Base-by-base conservation (phyloP, 2,888 invertebrate species). In the Aproaerema taeniolella region DNA sequence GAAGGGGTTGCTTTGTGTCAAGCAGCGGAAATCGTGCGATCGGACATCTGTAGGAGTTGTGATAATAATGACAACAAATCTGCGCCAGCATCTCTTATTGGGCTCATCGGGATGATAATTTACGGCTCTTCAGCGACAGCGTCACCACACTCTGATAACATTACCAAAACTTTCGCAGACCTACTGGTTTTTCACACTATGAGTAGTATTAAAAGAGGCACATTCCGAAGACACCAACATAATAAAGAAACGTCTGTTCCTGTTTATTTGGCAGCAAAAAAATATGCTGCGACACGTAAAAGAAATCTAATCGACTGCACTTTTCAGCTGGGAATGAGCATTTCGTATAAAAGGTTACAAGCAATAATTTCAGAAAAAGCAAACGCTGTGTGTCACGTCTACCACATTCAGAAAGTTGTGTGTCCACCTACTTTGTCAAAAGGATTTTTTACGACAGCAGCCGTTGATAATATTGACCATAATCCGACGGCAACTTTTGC, bases 391-490 rank as follows among this genome's bases (percentile, higher is more conserved):
- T 25, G 25, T 25, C 4, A 25, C 4, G 8, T 25, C 4, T 25
- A 25, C 8, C 25, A 7, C 8, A 2, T 2, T 2, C 4, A 25
- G 8, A 7, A 7, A 25, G 4, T 25, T 25, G 25, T 25, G 8
- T 25, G 25, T 7, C 25, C 25, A 2, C 25, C 25, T 2, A 2
- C 8, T 4, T 4, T 25, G 25, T 25, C 4, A 2, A 25, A 30
- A 11, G 30, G 12, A 12, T 2, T 30, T 7, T 30, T 30, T 30
- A 30, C 30, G 5, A 11, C 30, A 11, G 30, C 12, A 11, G 3
- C 30, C 11, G 30, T 30, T 30, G 30, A 30, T 30, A 30, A 30
- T 30, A 30, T 30, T 11, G 30, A 30, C 12, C 12, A 30, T 13
- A 30, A 30, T 30, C 30, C 12, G 5, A 11, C 30, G 1, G 11